Evolutionary conservation across 2,888 invertebrate species (phyloP), one percentile per base, ranked within the genome.

Genomic region (Trachelus stipa): DNA sequence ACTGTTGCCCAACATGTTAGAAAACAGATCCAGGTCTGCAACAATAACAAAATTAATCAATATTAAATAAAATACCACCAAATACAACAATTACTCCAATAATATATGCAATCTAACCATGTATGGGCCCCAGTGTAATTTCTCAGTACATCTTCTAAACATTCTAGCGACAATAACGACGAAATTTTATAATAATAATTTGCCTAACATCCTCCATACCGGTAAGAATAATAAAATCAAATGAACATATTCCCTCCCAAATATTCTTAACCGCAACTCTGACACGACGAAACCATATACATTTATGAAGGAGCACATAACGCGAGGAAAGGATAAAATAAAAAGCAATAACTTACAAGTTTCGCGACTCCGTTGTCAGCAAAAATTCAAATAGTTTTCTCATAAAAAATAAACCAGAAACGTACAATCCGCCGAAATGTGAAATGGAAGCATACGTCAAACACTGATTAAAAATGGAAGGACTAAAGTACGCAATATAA

Each of bases 1-100:
- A 84, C 85, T 82, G 86, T 85, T 81, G 82, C 87, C 82, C 87
- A 86, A 82, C 89, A 91, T 88, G 88, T 85, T 85, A 87, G 83
- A 80, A 85, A 86, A 82, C 82, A 86, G 85, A 86, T 84, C 85
- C 85, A 87, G 83, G 87, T 87, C 89, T 88, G 80, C 56, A 56
- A 23, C 23, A 40, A 40, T 40, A 23, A 23, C 9, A 56, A 23
- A 56, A 23, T 56, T 15, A 37, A 37, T 37, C 37, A 40, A 40
- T 40, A 40, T 15, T 15, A 15, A 12, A 15, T 40, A 15, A 15
- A 40, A 12, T 40, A 4, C 4, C 15, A 56, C 15, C 23, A 56
- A 56, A 23, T 23, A 23, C 9, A 56, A 56, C 9, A 56, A 23
- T 56, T 56, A 56, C 2, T 56, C 6, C 6, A 56, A 0, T 56